Base-by-base conservation (phyloP, 2,113 vertebrate genomes). In the Actenoides hombroni region DNA sequence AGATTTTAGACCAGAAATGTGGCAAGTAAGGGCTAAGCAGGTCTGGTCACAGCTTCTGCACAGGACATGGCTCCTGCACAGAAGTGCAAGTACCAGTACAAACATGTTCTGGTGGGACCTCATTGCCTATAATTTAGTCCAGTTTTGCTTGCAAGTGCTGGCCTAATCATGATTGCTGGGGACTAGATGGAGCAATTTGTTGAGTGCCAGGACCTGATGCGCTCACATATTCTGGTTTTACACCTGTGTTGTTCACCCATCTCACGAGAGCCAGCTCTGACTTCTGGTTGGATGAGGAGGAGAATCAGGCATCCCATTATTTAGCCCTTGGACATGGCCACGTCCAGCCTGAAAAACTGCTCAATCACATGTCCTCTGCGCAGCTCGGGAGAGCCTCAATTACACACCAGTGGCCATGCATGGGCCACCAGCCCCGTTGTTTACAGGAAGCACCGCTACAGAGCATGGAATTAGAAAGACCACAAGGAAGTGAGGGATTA, bases 401-500 rank as follows among this genome's bases (percentile, higher is more conserved):
- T 89, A 97, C 75, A 79, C 2, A 0, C 84, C 0, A 6, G 78
- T 83, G 56, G 93, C 91, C 11, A 1, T 2, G 53, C 81, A 60
- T 6, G 75, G 94, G 90, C 94, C 88, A 86, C 86, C 88, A 80
- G 60, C 54, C 69, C 90, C 0, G 6, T 83, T 97, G 97, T 97
- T 97, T 97, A 97, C 95, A 97, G 97, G 97, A 97, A 97, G 96
- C 49, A 14, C 86, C 39, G 9, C 79, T 12, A 4, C 67, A 67
- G 86, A 92, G 67, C 94, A 78, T 96, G 93, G 88, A 97, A 97
- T 97, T 97, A 97, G 93, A 95, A 92, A 94, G 88, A 96, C 97
- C 96, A 3, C 97, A 97, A 97, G 97, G 97, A 97, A 97, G 94
- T 87, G 93, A 97, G 92, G 94, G 94, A 97, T 97, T 97, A 97